Evolutionary conservation across 2,797 vertebrate genomes (phyloP).

Genomic region (Melopsittacus undulatus): DNA sequence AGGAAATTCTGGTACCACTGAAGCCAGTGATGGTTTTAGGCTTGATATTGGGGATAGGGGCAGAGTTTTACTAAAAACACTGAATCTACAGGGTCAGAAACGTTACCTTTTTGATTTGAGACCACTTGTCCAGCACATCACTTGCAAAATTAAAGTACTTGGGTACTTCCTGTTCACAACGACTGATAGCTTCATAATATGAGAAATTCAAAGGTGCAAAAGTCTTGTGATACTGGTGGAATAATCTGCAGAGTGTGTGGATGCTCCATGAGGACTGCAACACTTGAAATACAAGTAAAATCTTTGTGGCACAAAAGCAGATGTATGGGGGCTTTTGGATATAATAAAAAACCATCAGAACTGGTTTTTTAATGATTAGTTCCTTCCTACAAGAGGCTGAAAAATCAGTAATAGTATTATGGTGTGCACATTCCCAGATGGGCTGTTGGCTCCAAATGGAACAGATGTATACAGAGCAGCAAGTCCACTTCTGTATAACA

Average conservation of each 20-base stretch:
- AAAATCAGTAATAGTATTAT: neutral
- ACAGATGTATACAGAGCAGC: neutral
- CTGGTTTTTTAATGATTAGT: neutral
- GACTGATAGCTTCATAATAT: constrained; percentile 72
- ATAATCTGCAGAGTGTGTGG: neutral
- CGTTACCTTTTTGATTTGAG: constrained; percentile 77
- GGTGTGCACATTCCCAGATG: neutral
- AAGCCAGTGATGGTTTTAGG: neutral
- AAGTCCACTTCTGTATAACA: neutral
- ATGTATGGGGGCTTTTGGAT: neutral
- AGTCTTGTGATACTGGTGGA: constrained; percentile 21
- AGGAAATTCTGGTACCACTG: neutral
- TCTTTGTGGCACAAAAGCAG: constrained; percentile 38
- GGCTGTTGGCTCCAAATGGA: neutral
- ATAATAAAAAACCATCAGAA: neutral
- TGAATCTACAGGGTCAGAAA: neutral
- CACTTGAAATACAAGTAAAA: neutral
- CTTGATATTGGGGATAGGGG: neutral
- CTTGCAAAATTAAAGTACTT: constrained; percentile 81
- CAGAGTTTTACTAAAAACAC: neutral
- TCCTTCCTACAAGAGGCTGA: constrained; percentile 19
- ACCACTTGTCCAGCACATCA: constrained; percentile 81
- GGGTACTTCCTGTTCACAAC: constrained; percentile 64
- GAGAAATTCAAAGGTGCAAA: constrained; percentile 68
- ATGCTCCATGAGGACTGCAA: neutral